Evolutionary conservation across 2,888 invertebrate species (phyloP), one percentile per base, ranked within the genome.

Genomic region (Acleris cristana): DNA sequence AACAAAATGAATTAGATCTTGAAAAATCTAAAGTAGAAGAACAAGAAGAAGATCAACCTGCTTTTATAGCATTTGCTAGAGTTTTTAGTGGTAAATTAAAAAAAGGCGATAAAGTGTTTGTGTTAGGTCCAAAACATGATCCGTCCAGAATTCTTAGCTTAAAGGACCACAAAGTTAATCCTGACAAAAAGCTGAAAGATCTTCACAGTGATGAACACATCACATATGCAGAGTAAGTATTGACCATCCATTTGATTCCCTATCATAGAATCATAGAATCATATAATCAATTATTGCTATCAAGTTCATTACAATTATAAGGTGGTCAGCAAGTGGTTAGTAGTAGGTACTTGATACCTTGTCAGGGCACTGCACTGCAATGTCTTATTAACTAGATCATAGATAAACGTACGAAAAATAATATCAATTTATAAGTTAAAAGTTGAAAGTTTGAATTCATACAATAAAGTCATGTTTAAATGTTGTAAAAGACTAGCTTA

Each of bases 51-150:
- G 94, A 95, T 57, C 92, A 94, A 59, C 95, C 95, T 70, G 95
- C 95, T 52, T 96, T 99, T 81, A 94, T 99, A 72, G 99, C 98
- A 0, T 98, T 99, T 90, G 98, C 98, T 19, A 94, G 99, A 79
- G 94, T 99, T 45, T 99, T 97, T 84, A 98, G 98, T 84, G 99
- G 99, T 3, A 96, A 94, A 63, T 85, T 99, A 45, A 95, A 85
- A 73, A 94, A 93, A 75, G 98, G 98, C 8, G 95, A 96, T 78
- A 95, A 95, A 79, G 88, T 99, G 6, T 98, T 95, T 87, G 96
- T 98, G 19, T 88, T 99, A 26, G 96, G 97, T 16, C 97, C 98
- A 1, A 97, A 98, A 86, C 98, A 99, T 86, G 95, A 98, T 86
- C 98, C 98, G 0, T 92, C 93, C 56, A 89, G 91, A 72, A 92